Evolutionary conservation across 2,113 vertebrate genomes (phyloP), one percentile per base, ranked within the genome.

Genomic region (Columbina picui): DNA sequence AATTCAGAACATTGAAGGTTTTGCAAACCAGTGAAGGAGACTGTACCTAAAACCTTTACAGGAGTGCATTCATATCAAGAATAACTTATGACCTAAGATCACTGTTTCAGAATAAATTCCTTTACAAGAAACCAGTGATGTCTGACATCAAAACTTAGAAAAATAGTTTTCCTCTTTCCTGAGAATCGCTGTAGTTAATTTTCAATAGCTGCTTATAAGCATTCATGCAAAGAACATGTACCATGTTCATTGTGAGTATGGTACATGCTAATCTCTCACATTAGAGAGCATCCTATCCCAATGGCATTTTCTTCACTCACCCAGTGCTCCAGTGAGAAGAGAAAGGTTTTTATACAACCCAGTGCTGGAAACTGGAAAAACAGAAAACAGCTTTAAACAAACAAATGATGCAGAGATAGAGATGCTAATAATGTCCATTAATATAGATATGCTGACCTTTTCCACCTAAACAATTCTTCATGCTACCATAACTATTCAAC

Each of bases 401-500:
- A 41, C 8, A 83, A 81, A 52, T 2, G 3, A 56, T 34, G 14
- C 20, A 38, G 49, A 86, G 15, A 79, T 13, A 87, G 49, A 83
- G 41, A 65, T 26, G 47, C 3, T 52, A 83, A 57, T 25, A 59
- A 63, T 87, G 80, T 77, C 56, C 52, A 43, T 64, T 27, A 65
- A 30, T 60, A 30, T 12, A 29, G 52, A 27, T 29, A 49, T 9
- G 8, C 6, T 73, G 21, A 9, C 82, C 73, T 94, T 85, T 85
- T 87, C 77, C 73, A 89, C 49, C 17, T 89, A 74, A 80, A 82
- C 74, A 88, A 96, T 30, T 79, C 60, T 87, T 94, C 47, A 45
- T 93, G 75, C 82, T 93, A 81, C 82, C 7, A 13, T 69, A 95
- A 93, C 30, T 68, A 56, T 74, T 85, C n/a, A 47, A 69, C n/a